A percentile compares a stretch with the other conserved stretches of the same genome.
Conservation (phyloP, 1,140 invertebrate genomes). For the Elysia chlorotica region DNA sequence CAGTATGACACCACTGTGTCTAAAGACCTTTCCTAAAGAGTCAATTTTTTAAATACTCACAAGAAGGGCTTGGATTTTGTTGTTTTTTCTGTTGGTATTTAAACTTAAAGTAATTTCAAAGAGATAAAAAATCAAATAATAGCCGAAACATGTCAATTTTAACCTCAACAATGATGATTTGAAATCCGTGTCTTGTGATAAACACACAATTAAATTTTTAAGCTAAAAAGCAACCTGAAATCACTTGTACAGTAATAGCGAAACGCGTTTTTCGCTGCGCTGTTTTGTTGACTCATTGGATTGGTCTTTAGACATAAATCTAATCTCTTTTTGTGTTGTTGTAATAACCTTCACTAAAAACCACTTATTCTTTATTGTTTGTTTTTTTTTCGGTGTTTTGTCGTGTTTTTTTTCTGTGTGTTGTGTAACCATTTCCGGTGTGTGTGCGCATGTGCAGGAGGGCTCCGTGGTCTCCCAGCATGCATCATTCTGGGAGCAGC, state of each 20-base stretch:
- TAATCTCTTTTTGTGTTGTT: background rate
- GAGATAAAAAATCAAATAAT: too few relatives aligned
- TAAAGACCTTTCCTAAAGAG: too few relatives aligned
- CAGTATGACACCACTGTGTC: too few relatives aligned
- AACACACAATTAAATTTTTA: too few relatives aligned
- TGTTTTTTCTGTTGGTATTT: too few relatives aligned
- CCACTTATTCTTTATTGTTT: background rate
- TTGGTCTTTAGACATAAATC: background rate
- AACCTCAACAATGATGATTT: too few relatives aligned
- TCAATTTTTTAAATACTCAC: too few relatives aligned
- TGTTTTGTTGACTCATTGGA: background rate
- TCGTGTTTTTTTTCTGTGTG: background rate
- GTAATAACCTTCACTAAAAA: background rate
- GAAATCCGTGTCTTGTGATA: too few relatives aligned
- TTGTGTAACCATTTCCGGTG: background rate
- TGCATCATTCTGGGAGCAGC: slow-evolving; percentile 16
- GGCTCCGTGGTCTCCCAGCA: slow-evolving; percentile 16
- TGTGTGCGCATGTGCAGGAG: background rate
- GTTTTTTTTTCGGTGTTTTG: background rate
- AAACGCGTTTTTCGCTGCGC: background rate
- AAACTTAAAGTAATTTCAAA: too few relatives aligned
- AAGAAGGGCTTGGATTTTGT: too few relatives aligned
- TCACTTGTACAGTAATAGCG: background rate
- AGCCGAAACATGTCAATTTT: too few relatives aligned
- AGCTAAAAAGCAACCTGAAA: too few relatives aligned